Evolutionary conservation across 2,888 invertebrate species (phyloP), one percentile per base, ranked within the genome.

Genomic region (Mycalesis mineus): DNA sequence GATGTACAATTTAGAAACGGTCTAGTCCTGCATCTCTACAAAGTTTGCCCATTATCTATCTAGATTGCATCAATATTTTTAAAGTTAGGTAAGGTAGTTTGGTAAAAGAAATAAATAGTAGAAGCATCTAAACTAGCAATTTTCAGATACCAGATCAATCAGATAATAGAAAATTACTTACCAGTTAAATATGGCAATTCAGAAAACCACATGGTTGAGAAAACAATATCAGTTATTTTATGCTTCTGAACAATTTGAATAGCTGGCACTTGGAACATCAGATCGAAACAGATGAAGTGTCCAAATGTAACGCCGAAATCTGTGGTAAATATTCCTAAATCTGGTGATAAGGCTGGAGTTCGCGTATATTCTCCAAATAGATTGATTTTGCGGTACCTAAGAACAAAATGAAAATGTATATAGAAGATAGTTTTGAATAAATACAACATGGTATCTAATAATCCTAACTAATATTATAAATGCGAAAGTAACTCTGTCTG

Each of bases 281-380:
- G 91, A 73, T 97, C 97, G 73, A 96, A 97, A 78, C 97, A 97
- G 47, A 94, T 93, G 73, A 95, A 94, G 65, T 94, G 92, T 0
- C 96, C 96, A 73, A 96, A 96, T 7, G 90, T 92, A 0, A 95
- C 94, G 14, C 93, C 93, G 70, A 96, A 96, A 76, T 96, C 95
- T 0, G 95, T 95, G 2, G 77, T 78, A 69, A 96, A 95, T 7
- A 90, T 78, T 0, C 92, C 90, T 1, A 92, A 66, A 47, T 94
- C 93, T 0, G 91, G 87, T 0, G 89, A 82, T 0, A 91, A 60
- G 15, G 94, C 93, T 0, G 92, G 87, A 0, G 78, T 75, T 2
- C 84, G 76, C 0, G 92, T 83, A 39, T 74, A 79, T 83, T 93
- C 83, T 13, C 85, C 77, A 82, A 92, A 90, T 67, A 94, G 65